Conservation (phyloP, 2,113 vertebrate species). For the Cyanoderma ruficeps region DNA sequence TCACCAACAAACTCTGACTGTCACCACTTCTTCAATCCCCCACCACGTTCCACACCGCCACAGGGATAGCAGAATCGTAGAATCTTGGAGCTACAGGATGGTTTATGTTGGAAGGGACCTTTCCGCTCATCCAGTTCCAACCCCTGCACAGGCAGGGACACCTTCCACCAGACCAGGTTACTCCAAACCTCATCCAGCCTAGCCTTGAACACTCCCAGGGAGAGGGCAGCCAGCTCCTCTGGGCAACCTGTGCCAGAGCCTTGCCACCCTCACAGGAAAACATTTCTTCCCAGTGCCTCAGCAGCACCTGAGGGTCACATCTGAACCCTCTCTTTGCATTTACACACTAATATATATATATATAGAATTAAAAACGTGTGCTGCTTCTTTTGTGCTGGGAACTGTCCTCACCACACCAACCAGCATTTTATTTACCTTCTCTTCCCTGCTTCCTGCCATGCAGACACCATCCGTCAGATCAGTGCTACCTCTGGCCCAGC, state of each 20-base stretch:
- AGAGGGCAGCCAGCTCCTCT: background rate
- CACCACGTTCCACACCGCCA: background rate
- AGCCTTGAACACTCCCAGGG: background rate
- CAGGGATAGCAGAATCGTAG: background rate
- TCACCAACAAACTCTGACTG: background rate
- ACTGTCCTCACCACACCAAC: background rate
- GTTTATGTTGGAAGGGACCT: background rate
- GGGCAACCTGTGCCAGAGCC: background rate
- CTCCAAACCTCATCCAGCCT: background rate
- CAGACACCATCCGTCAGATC: rapidly evolving
- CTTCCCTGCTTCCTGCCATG: background rate
- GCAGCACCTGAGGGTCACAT: background rate
- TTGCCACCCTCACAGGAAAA: background rate
- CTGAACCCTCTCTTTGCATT: background rate
- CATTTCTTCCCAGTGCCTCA: background rate
- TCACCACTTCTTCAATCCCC: no score
- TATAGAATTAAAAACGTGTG: background rate
- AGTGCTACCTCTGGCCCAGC: background rate
- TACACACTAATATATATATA: background rate
- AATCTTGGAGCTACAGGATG: background rate
- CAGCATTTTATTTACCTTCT: background rate
- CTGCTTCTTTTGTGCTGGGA: background rate
- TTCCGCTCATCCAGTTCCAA: background rate
- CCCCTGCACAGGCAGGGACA: background rate
- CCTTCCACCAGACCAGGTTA: background rate